Percentiles rank a stretch among this genome's conserved stretches.
phyloP scores from a whole-genome alignment of 1,140 invertebrate genomes.

The Aphidius ervi region DNA sequence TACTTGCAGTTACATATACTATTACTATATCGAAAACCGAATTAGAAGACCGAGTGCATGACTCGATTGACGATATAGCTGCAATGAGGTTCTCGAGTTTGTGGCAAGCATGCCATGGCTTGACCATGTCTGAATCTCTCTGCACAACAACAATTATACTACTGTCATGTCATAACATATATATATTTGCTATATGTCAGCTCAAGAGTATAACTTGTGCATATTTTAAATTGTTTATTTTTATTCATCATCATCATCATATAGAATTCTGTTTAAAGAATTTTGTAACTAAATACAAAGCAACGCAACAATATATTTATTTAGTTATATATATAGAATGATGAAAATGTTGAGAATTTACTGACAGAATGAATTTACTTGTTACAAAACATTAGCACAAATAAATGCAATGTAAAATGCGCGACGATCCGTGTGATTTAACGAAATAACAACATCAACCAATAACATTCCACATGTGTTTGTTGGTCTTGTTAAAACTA shows the following conservation, averaged over 20 bases:
- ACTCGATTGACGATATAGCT: slow-evolving; percentile 31
- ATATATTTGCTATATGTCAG: slow-evolving; percentile 3
- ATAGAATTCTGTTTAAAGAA: not conserved
- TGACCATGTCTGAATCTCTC: slow-evolving; percentile 42
- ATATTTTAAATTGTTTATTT: too few species aligned
- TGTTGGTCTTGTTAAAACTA: not conserved
- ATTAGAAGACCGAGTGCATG: slow-evolving; percentile 18
- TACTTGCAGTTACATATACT: not conserved
- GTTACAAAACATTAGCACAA: slow-evolving; percentile 11
- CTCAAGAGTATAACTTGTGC: not conserved
- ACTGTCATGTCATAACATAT: too few species aligned
- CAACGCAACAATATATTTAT: not conserved
- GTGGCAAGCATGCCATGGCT: slow-evolving; percentile 45
- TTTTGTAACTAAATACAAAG: not conserved
- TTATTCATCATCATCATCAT: too few species aligned
- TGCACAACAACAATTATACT: not conserved
- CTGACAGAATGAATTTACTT: slow-evolving; percentile 14
- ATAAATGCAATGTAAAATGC: slow-evolving; percentile 21
- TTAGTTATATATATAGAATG: too few species aligned
- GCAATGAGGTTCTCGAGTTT: slow-evolving; percentile 49
- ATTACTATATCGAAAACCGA: slow-evolving; percentile 20
- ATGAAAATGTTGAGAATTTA: too few species aligned
- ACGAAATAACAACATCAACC: slow-evolving; percentile 6
- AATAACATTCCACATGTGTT: slow-evolving; percentile 25
- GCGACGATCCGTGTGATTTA: slow-evolving; percentile 7